Conservation (phyloP, 2,888 invertebrate species). For the Cremastinae sp. region DNA sequence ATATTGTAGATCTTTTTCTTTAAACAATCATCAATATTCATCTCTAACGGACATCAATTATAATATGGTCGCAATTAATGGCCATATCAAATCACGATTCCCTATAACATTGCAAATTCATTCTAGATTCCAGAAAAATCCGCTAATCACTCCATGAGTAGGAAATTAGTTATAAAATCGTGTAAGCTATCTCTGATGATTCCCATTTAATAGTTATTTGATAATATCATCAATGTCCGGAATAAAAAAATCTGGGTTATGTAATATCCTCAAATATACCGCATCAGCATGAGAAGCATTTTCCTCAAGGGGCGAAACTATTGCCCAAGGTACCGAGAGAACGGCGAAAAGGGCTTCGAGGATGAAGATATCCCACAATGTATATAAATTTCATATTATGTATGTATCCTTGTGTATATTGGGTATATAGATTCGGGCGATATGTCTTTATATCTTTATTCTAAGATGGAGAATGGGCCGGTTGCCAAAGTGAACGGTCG, state of each 20-base stretch:
- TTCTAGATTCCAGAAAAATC: no score
- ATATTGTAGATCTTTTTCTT: no score
- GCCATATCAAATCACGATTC: no score
- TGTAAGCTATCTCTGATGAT: no score
- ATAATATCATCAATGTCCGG: not conserved
- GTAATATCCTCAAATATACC: constrained; percentile 19
- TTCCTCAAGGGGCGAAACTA: constrained; percentile 29
- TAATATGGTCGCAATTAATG: no score
- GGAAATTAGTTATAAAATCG: no score
- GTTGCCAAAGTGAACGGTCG: constrained; percentile 57
- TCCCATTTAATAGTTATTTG: not conserved
- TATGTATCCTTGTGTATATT: constrained; percentile 14
- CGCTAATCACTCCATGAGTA: no score
- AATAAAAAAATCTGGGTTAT: not conserved
- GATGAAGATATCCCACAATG: constrained; percentile 15
- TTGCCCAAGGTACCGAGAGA: constrained; percentile 36
- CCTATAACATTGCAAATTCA: no score
- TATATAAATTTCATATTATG: not conserved
- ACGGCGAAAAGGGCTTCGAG: constrained; percentile 26
- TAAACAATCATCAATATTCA: no score
- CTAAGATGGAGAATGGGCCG: constrained; percentile 47
- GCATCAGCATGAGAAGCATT: constrained; percentile 37
- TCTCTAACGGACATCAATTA: no score
- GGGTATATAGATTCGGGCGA: constrained; percentile 1
- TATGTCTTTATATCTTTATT: constrained; percentile 17